A percentile compares a stretch with the other conserved stretches of the same genome.
phyloP scores from a whole-genome alignment of 2,888 invertebrate genomes.

The Ditylenchus weischeri region DNA sequence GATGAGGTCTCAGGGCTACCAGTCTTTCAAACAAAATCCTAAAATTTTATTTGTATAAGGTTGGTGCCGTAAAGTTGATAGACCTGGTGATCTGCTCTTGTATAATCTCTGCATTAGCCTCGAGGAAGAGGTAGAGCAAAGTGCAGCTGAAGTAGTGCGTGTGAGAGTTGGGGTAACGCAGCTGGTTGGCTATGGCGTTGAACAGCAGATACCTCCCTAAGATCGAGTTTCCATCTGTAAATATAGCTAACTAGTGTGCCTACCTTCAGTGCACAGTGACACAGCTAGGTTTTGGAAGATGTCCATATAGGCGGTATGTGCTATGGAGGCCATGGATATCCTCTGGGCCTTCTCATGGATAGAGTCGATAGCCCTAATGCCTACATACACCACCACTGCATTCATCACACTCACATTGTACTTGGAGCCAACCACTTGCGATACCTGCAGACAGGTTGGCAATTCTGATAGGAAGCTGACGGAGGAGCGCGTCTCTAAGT shows the following conservation, averaged over 20 bases:
- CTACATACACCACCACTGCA: slow-evolving; percentile 93
- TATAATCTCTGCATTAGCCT: slow-evolving; percentile 89
- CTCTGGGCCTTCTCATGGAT: slow-evolving; percentile 85
- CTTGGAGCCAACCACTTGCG: slow-evolving; percentile 74
- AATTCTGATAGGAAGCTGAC: slow-evolving; percentile 63
- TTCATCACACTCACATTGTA: slow-evolving; percentile 96
- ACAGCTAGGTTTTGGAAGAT: slow-evolving; percentile 98
- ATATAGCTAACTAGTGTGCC: slow-evolving; percentile 47
- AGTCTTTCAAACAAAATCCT: slow-evolving; percentile 85
- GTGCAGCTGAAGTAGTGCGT: slow-evolving; percentile 99
- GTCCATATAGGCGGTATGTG: slow-evolving; percentile 98
- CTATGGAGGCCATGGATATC: slow-evolving; percentile 94
- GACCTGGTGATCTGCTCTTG: slow-evolving; percentile 90
- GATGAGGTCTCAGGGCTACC: slow-evolving; percentile 96
- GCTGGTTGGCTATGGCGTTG: slow-evolving; percentile 96
- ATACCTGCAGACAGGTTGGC: slow-evolving; percentile 55
- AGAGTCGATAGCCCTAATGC: slow-evolving; percentile 80
- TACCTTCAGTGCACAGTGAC: slow-evolving; percentile 92
- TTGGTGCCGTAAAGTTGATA: not conserved
- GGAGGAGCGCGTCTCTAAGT: slow-evolving; percentile 71
- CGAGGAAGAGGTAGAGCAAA: slow-evolving; percentile 86
- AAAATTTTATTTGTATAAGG: slow-evolving; percentile 12
- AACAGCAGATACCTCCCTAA: slow-evolving; percentile 82
- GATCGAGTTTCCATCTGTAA: slow-evolving; percentile 23
- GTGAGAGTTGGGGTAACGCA: slow-evolving; percentile 97